Base-by-base conservation (phyloP, 2,113 vertebrate species). In the Rhinogobius similis region DNA sequence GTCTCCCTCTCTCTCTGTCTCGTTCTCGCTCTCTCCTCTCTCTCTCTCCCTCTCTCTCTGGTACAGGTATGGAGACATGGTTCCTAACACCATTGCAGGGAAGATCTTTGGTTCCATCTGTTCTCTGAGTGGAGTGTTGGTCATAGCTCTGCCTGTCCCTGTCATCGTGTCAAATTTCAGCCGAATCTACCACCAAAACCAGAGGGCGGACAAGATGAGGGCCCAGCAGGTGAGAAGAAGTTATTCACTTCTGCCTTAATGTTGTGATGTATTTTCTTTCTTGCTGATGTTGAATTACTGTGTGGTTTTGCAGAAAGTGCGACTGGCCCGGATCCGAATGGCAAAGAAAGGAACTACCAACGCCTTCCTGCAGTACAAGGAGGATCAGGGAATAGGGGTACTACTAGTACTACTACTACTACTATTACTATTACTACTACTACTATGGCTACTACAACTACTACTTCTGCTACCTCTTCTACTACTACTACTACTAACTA, bases 351-450 rank as follows among this genome's bases (percentile, higher is more conserved):
- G 94, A 65, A 95, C 94, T 48, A 91, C 93, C 68, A 96, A 95
- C 0, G 95, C 95, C 67, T 97, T 96, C 92, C 91, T 97, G 72
- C 94, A 93, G 76, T 96, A 94, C 83, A 96, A 97, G 85, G 95
- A 95, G 69, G 93, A 93, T 8, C 90, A 92, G 52, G 90, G 90
- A 24, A 82, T 96, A 8, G 87, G 93, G 93, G 95, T 96, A 78
- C 89, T 43, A 58, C 20, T 36, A 36, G 29, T 61, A 29, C 13
- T 26, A 56, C 53, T 29, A 27, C 53, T 56, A 26, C 24, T 27
- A 27, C 24, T 56, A 27, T 24, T 55, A 26, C 52, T 26, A 26
- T 12, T 14, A 55, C 52, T 24, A 26, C 21, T 26, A 13, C 50
- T 23, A 23, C 50, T 23, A 11, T 2, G 23, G 23, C n/a, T 20